Conservation (phyloP, 2,797 vertebrate species). For the Artibeus jamaicensis region DNA sequence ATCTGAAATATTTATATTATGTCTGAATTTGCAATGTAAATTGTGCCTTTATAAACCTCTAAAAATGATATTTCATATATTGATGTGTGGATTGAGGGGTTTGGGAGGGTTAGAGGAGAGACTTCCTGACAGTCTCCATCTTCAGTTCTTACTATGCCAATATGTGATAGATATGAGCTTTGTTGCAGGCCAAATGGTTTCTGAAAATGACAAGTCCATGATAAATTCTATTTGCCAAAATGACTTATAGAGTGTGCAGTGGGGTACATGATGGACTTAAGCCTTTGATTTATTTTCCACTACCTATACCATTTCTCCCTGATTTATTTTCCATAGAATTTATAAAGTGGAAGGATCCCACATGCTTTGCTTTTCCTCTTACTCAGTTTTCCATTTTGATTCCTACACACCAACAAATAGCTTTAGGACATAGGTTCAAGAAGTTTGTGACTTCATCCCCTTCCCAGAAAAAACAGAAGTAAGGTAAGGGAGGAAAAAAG, state of each 20-base stretch:
- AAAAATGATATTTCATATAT: neutral
- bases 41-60: neutral
- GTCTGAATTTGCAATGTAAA: neutral
- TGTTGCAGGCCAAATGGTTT: conserved; percentile 33
- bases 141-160: conserved; percentile 37
- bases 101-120: neutral
- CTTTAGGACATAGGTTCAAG: neutral
- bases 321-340: conserved; percentile 33
- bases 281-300: conserved; percentile 52
- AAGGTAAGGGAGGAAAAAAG: neutral
- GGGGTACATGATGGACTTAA: neutral
- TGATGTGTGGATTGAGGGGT: neutral
- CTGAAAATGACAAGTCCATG: conserved; percentile 51
- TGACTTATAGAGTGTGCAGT: conserved; percentile 36
- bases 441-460: neutral
- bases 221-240: conserved; percentile 54
- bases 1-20: neutral
- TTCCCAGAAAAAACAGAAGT: neutral
- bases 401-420: conserved; percentile 1
- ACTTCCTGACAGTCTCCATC: conserved; percentile 37
- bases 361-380: neutral
- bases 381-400: conserved; percentile 40
- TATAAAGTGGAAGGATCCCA: conserved; percentile 16
- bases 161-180: neutral
- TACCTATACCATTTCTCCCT: conserved; percentile 15